A percentile compares a stretch with the other conserved stretches of the same genome.
Conservation (phyloP, 2,888 invertebrate species). For the Thyatira batis region DNA sequence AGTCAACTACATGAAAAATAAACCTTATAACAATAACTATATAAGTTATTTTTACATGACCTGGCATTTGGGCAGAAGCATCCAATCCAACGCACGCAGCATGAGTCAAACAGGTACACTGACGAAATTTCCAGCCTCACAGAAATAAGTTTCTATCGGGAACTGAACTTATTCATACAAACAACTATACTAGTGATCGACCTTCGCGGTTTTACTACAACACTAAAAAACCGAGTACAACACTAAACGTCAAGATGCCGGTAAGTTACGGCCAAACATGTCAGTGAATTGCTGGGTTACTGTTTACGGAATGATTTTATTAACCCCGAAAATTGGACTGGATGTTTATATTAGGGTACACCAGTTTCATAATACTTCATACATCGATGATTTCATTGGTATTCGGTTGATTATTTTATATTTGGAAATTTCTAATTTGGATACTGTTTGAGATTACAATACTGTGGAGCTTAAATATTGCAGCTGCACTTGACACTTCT, state of each 20-base stretch:
- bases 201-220: conserved; percentile 66
- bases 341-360: conserved; percentile 55
- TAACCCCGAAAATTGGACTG: conserved; percentile 57
- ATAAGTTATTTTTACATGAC: conserved; percentile 1
- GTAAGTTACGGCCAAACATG: conserved; percentile 55
- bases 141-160: conserved; percentile 23
- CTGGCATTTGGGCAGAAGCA: conserved; percentile 20
- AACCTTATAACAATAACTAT: neutral
- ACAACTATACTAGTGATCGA: conserved; percentile 52
- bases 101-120: conserved; percentile 4
- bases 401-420: conserved; percentile 19
- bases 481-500: too few species aligned
- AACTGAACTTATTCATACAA: conserved; percentile 31
- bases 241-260: conserved; percentile 67
- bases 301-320: conserved; percentile 67
- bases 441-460: neutral
- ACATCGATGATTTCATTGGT: conserved; percentile 28
- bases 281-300: neutral
- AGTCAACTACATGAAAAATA: neutral
- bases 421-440: conserved; percentile 8
- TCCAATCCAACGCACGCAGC: conserved; percentile 18
- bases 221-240: conserved; percentile 66
- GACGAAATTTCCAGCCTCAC: conserved; percentile 25
- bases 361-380: conserved; percentile 54
- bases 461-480: too few species aligned